Conservation (phyloP, 2,797 vertebrate genomes). For the Sorex maritimensis region DNA sequence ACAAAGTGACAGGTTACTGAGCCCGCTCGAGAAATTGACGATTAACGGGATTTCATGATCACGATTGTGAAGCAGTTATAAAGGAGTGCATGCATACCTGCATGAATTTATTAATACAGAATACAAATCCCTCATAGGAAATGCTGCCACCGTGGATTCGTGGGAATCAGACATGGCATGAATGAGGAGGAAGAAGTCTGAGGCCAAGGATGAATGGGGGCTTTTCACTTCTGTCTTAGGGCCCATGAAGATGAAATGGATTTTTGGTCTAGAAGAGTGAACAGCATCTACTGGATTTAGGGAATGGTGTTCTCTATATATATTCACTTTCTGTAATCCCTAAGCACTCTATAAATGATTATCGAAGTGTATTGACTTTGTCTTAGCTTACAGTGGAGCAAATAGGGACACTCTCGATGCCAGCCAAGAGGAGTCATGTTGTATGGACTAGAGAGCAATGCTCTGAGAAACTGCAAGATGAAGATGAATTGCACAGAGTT, state of each 20-base stretch:
- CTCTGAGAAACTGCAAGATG: neutral
- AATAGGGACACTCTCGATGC: neutral
- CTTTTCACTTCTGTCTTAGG: neutral
- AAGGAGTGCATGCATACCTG: no score
- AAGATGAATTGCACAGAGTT: neutral
- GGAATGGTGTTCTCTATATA: neutral
- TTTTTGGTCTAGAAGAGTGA: no score
- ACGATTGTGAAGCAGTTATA: no score
- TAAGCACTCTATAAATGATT: neutral
- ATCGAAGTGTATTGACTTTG: neutral
- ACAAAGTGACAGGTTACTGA: no score
- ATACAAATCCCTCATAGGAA: neutral
- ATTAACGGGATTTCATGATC: no score
- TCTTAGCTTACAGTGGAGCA: neutral
- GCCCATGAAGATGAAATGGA: neutral
- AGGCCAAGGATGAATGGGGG: neutral
- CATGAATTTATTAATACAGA: no score
- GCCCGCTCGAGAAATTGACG: no score
- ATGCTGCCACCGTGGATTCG: no score
- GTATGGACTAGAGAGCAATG: rapidly evolving
- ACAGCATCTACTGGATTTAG: neutral
- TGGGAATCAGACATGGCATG: neutral
- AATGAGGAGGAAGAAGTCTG: neutral
- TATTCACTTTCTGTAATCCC: constrained; percentile 40
- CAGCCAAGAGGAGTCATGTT: neutral